Base-by-base conservation (phyloP, 1,140 invertebrate species). In the Bombus soroeensis region DNA sequence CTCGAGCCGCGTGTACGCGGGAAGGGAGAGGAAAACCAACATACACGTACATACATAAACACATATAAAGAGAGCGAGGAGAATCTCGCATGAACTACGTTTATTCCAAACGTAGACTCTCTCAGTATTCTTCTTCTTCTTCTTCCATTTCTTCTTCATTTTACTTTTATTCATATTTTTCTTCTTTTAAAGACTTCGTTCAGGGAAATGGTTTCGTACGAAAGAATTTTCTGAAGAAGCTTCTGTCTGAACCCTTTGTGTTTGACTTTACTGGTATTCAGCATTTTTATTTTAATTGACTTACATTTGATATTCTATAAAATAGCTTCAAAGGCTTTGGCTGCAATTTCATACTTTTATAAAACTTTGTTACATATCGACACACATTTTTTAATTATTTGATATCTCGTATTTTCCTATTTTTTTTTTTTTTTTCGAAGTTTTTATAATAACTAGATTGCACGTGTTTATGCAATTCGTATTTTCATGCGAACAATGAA, bases 11-110 rank as follows among this genome's bases (percentile, higher is more conserved):
- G 41, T 62, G 28, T 77, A 41, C 59, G 25, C 37, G 75, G 32
- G 53, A 57, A 75, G 59, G 34, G 75, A 64, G 75, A 64, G 75
- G 75, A 62, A 77, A 64, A 39, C 37, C 57, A 77, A 59, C 75
- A 18, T 59, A 28, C 18, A 41, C 75, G 25, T 22, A 47, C 41
- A 32, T 43, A 34, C 47, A 53, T 32, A 37, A 59, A 59, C 74
- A 53, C 72, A 32, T 32, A 25, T 32, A 53, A 53, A 53, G 47
- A 53, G 25, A 76, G 37, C 15, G 37, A n/a, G 13, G 74, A 43
- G 34, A 76, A 62, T 76, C 74, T 76, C 75, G 75, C 57, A 28
- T 18, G 75, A 62, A 62, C 53, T 41, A 22, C 47, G 47, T 22
- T 53, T 53, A 53, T 53, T 53, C 47, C 47, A 53, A 77, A 77